Conservation (phyloP, 2,113 vertebrate species). For the Aphyosemion australe region DNA sequence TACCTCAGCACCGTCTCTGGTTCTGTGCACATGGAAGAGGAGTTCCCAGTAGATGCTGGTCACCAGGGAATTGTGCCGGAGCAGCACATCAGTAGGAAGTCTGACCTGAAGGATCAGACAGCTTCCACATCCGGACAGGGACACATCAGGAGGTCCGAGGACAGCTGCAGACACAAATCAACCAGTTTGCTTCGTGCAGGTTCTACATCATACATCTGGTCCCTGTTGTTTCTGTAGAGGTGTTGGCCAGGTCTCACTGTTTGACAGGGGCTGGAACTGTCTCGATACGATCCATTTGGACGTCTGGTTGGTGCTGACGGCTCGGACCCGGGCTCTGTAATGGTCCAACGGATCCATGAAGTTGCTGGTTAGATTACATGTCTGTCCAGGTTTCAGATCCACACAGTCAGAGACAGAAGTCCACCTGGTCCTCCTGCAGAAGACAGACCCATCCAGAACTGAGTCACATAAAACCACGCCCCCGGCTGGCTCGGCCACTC, state of each 20-base stretch:
- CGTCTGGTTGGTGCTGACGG: conserved; percentile 26
- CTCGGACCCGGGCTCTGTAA: conserved; percentile 58
- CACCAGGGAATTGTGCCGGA: not conserved
- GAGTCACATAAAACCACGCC: not conserved
- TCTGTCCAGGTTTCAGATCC: conserved; percentile 38
- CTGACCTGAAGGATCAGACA: conserved; percentile 66
- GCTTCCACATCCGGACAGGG: conserved; percentile 69
- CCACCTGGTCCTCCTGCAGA: conserved; percentile 52
- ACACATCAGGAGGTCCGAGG: conserved; percentile 60
- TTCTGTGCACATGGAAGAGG: conserved; percentile 34
- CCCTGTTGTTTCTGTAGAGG: too few species aligned
- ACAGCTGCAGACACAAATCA: conserved; percentile 49
- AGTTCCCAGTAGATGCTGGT: conserved; percentile 18
- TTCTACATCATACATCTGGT: not conserved
- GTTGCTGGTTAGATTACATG: conserved; percentile 58
- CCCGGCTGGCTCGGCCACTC: too few species aligned
- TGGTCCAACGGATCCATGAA: conserved; percentile 16
- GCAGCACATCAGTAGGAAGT: not conserved
- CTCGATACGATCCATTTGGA: conserved; percentile 59
- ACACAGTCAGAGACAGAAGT: conserved; percentile 42
- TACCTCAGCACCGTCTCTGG: conserved; percentile 59
- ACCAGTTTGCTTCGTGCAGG: not conserved
- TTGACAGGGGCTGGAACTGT: conserved; percentile 58
- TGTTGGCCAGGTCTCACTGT: conserved; percentile 60
- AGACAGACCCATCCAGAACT: too few species aligned